These are phyloP conservation scores for Listronotus oregonensis DNA, from an alignment of 1,140 invertebrate species.

Conservation along the genomic window DNA sequence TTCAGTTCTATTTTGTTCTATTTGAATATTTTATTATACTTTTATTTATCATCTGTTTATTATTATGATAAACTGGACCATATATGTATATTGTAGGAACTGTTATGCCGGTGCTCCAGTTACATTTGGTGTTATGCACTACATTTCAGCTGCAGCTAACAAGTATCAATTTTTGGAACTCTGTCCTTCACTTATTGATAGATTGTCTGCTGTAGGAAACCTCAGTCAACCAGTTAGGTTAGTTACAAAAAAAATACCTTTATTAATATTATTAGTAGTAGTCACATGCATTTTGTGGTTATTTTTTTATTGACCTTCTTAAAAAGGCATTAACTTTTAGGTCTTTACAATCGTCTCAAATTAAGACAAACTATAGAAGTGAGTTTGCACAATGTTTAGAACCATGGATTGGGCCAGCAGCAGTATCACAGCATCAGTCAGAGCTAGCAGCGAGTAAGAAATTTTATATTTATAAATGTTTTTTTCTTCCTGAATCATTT, in stretches of 20 bases:
- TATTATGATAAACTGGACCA: too few species aligned
- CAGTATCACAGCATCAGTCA: conserved; percentile 52
- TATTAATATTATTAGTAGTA: too few species aligned
- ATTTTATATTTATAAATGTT: too few species aligned
- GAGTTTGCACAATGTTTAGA: conserved; percentile 69
- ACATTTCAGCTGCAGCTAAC: conserved; percentile 68
- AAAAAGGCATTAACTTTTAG: too few species aligned
- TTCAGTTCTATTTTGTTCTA: too few species aligned
- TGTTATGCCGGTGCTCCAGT: conserved; percentile 68
- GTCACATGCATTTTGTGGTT: too few species aligned
- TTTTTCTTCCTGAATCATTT: too few species aligned
- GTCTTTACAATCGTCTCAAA: conserved; percentile 62
- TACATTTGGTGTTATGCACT: conserved; percentile 70
- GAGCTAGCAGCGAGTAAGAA: conserved; percentile 49
- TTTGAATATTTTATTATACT: too few species aligned
- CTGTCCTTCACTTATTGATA: conserved; percentile 69
- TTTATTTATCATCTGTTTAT: too few species aligned
- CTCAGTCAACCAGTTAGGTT: conserved; percentile 67
- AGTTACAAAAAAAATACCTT: too few species aligned
- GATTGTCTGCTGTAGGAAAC: conserved; percentile 67
- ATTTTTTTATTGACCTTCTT: too few species aligned
- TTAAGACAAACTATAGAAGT: conserved; percentile 67
- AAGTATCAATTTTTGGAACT: conserved; percentile 76
- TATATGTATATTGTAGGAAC: conserved; percentile 57
- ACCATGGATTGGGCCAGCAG: conserved; percentile 62